Evolutionary conservation across 2,888 invertebrate genomes (phyloP), one percentile per base, ranked within the genome.

Genomic region (Agrenia bidenticulata): DNA sequence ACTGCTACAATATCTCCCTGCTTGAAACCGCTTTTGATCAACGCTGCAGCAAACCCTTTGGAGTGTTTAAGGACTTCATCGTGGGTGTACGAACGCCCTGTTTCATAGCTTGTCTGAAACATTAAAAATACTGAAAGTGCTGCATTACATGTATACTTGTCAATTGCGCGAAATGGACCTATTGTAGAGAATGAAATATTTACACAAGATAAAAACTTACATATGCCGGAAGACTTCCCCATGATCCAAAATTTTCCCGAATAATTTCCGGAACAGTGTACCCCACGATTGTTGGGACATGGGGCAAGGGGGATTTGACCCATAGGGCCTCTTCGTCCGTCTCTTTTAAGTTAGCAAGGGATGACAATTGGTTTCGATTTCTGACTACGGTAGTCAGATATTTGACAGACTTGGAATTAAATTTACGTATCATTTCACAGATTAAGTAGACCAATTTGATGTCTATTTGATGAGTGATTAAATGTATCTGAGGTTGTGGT

Each of bases 1-100:
- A 92, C 75, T 0, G 87, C 88, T 0, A 91, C 79, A 0, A 87
- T 83, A 76, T 91, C 88, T 1, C 87, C 86, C 0, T 84, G 84
- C 71, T 83, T 79, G 71, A 88, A 79, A 9, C 83, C 83, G 65
- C 86, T 79, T 55, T 83, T 83, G 0, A 83, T 82, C 0, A 85
- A 76, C 23, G 88, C 80, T 0, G 85, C 86, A 60, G 81, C 81
- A 41, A 76, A 72, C 26, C 73, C 69, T 7, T 63, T 63, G 7
- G 69, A 49, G 37, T 1, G 86, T 85, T 74, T 84, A 60, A 84
- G 81, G 77, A 85, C 81, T 82, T 85, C 84, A 5, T 83, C 84
- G 77, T 84, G 88, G 42, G 85, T 85, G 81, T 87, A 88, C 2
- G 84, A 84, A 41, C 87, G 82, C 2, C 87, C 88, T 39, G 86